Conservation (phyloP, 2,888 invertebrate species). For the Palloptera scutellata region DNA sequence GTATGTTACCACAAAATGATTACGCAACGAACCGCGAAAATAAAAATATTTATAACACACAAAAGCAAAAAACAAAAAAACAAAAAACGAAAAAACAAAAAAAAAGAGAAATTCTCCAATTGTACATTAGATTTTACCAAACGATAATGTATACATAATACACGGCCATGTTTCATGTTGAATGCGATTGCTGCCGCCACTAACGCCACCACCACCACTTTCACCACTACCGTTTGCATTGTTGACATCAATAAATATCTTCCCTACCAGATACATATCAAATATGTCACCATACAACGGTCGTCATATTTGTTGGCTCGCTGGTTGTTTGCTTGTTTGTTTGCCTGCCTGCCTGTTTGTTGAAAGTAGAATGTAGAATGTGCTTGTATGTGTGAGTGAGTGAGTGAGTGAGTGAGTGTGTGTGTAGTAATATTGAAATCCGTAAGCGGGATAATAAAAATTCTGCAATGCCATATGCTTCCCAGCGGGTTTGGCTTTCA, state of each 20-base stretch:
- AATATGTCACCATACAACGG: constrained; percentile 9
- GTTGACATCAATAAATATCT: constrained; percentile 21
- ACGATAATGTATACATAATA: neutral
- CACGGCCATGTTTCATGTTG: neutral
- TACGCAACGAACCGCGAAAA: constrained; percentile 18
- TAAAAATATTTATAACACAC: constrained; percentile 14
- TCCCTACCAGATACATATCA: constrained; percentile 13
- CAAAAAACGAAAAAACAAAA: neutral
- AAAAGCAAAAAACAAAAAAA: neutral
- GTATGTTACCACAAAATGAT: neutral
- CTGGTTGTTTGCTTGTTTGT: too few relatives aligned
- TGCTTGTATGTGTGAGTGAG: too few relatives aligned
- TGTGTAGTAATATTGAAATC: constrained; percentile 17
- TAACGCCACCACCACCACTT: neutral
- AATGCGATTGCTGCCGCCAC: neutral
- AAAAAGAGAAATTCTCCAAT: too few relatives aligned
- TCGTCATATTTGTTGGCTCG: neutral
- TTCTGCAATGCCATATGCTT: constrained; percentile 21
- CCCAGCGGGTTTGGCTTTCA: constrained; percentile 17
- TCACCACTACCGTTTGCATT: neutral
- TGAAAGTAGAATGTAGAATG: too few relatives aligned
- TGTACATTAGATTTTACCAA: too few relatives aligned
- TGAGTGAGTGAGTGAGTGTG: too few relatives aligned
- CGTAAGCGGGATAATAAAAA: constrained; percentile 22
- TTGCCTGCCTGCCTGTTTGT: too few relatives aligned